These are phyloP conservation scores for Alexandromys fortis DNA, from an alignment of 2,113 vertebrate species.

Conservation along the genomic window DNA sequence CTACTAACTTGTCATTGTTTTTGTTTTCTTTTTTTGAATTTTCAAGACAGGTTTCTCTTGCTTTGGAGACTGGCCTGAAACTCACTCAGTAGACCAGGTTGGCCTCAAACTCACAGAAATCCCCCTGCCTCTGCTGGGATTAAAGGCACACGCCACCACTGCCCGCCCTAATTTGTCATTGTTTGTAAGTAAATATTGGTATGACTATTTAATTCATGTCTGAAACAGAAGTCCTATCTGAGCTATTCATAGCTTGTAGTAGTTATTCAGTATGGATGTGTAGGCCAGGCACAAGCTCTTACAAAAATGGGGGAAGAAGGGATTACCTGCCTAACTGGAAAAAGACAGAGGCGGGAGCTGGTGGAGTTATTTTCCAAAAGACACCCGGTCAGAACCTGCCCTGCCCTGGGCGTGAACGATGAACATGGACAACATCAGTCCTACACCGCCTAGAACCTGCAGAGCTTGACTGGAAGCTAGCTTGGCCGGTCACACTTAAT, in stretches of 20 bases:
- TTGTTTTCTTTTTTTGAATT: too few species aligned
- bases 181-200: slow-evolving; percentile 39
- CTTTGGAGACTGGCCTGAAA: too few species aligned
- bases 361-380: not conserved
- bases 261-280: not conserved
- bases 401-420: not conserved
- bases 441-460: not conserved
- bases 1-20: not conserved
- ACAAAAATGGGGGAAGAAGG: not conserved
- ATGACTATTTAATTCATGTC: not conserved
- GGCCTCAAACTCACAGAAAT: too few species aligned
- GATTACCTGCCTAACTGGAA: not conserved
- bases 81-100: too few species aligned
- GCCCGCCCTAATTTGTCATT: not conserved
- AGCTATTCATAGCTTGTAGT: not conserved
- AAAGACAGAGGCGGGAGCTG: not conserved
- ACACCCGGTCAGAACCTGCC: not conserved
- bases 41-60: too few species aligned
- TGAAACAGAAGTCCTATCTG: slow-evolving; percentile 1
- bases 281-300: not conserved
- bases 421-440: not conserved
- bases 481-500: not conserved
- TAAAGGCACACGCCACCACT: too few species aligned
- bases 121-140: too few species aligned
- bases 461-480: not conserved